Base-by-base conservation (phyloP, 2,797 vertebrate species). In the Lutjanus campechanus region DNA sequence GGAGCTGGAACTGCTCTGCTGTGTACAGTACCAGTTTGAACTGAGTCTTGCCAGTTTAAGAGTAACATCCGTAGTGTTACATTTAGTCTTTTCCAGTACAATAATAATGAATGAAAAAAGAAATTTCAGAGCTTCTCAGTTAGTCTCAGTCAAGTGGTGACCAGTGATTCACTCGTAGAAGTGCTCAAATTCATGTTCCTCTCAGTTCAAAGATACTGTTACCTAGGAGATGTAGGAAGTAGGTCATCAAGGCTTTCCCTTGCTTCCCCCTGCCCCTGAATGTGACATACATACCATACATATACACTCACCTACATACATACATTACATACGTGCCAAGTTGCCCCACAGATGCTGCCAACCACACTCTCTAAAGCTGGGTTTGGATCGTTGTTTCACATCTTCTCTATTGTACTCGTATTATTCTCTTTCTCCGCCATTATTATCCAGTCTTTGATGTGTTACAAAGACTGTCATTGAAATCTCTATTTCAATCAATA, bases 171-270 rank as follows among this genome's bases (percentile, higher is more conserved):
- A 62, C 12, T 67, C 47, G 20, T 60, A 10, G 40, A 77, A 69
- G 46, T 22, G 41, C 58, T 70, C 6, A 1, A 55, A 77, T 81
- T 77, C 62, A 54, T 65, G 44, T 74, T 71, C 73, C 62, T 84
- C 62, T 85, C 61, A 59, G 78, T 88, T 83, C 61, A 84, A 85
- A 69, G 54, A 82, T 79, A 74, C 71, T 62, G 90, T 92, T 92
- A 88, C 89, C 87, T 81, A 80, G 88, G 89, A 86, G 87, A 94
- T 85, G 72, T 3, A 81, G 70, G 79, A 94, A 89, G 84, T 92
- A 89, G 90, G 88, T 84, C 83, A 71, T 69, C 74, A 72, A 83
- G 63, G 69, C 69, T 76, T 53, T 66, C 65, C 73, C 83, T 66
- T 36, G 22, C 70, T 65, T 54, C 61, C 60, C 58, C 68, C 66